phyloP scores from a whole-genome alignment of 2,888 invertebrate genomes.

The Apantesis nais region DNA sequence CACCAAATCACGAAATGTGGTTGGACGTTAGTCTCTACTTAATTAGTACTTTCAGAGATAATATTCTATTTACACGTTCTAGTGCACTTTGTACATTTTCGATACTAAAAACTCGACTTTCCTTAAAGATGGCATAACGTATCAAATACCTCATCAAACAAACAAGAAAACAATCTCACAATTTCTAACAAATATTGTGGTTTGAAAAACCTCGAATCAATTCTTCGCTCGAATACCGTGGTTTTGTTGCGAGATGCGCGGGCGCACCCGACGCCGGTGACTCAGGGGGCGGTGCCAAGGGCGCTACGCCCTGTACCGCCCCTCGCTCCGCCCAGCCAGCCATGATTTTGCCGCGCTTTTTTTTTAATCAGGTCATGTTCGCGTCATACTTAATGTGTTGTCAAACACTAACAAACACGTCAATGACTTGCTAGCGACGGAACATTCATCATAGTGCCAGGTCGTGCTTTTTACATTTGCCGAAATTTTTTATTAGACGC shows the following conservation, averaged over 20 bases:
- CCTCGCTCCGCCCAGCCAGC: constrained; percentile 76
- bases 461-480: constrained; percentile 50
- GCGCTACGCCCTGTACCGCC: constrained; percentile 79
- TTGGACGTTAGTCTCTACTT: neutral
- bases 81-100: neutral
- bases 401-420: constrained; percentile 72
- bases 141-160: neutral
- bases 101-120: neutral
- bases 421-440: constrained; percentile 48
- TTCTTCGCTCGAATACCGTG: constrained; percentile 37
- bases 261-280: constrained; percentile 68
- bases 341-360: constrained; percentile 82
- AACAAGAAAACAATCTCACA: constrained; percentile 15
- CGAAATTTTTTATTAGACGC: constrained; percentile 39
- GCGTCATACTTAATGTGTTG: constrained; percentile 78
- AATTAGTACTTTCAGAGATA: neutral
- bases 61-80: neutral
- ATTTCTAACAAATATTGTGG: constrained; percentile 29
- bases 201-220: constrained; percentile 34
- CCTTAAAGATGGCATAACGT: neutral
- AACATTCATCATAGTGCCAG: constrained; percentile 48
- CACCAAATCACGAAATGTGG: neutral
- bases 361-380: constrained; percentile 70
- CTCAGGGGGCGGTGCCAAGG: constrained; percentile 81
- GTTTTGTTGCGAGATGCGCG: constrained; percentile 57